phyloP scores from a whole-genome alignment of 2,113 vertebrate genomes.

The Talpa occidentalis region DNA sequence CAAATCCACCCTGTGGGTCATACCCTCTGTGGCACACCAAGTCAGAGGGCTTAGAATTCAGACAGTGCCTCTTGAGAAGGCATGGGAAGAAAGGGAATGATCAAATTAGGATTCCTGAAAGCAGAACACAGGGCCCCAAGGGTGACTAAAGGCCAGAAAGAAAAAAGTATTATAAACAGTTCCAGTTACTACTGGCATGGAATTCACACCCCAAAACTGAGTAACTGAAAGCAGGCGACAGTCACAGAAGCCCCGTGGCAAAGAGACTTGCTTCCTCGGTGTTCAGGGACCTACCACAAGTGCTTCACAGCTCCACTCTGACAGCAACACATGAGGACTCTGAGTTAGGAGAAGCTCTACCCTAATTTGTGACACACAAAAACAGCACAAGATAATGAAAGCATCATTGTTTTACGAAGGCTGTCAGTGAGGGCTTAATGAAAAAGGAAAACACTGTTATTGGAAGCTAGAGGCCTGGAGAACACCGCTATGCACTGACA shows the following conservation, averaged over 20 bases:
- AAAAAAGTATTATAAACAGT: background rate
- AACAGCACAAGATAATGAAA: background rate
- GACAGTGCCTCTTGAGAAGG: background rate
- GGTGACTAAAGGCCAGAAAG: background rate
- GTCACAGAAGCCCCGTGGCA: background rate
- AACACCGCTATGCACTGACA: background rate
- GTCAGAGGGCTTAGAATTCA: background rate
- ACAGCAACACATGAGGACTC: background rate
- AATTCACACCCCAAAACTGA: background rate
- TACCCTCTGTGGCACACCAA: background rate
- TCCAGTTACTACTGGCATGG: background rate
- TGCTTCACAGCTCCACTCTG: background rate
- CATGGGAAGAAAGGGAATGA: accelerated
- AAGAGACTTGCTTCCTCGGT: background rate
- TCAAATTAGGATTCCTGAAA: background rate
- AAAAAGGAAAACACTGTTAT: background rate
- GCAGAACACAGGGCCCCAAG: background rate
- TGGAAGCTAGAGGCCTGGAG: background rate
- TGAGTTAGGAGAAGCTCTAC: background rate
- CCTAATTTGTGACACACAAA: background rate
- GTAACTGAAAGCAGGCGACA: background rate
- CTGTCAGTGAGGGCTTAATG: background rate
- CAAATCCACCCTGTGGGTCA: background rate
- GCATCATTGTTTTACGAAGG: background rate
- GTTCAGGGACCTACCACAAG: background rate